Conservation (phyloP, 2,888 invertebrate genomes). For the Bimastos eiseni region DNA sequence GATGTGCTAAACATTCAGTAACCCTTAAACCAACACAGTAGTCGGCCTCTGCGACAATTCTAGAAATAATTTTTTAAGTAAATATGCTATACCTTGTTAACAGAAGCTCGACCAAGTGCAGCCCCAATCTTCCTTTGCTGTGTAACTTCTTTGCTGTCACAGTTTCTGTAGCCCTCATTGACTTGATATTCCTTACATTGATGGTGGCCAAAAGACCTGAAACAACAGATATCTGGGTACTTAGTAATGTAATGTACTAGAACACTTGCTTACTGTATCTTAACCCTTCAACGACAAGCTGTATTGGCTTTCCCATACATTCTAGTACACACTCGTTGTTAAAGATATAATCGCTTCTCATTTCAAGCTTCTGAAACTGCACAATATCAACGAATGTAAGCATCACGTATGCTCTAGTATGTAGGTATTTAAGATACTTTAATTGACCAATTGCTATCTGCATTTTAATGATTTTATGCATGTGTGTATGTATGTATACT, state of each 20-base stretch:
- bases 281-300: no score
- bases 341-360: no score
- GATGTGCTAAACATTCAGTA: not conserved
- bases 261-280: no score
- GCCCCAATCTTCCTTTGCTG: constrained; percentile 16
- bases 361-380: no score
- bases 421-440: no score
- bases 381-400: no score
- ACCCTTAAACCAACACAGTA: not conserved
- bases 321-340: no score
- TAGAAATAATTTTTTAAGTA: not conserved
- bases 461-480: no score
- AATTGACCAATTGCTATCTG: no score
- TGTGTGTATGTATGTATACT: no score
- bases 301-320: no score
- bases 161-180: not conserved
- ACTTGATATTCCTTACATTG: constrained; percentile 1
- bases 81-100: not conserved
- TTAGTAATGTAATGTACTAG: not conserved
- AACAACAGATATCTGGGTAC: not conserved
- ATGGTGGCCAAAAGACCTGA: constrained; percentile 21
- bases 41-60: not conserved
- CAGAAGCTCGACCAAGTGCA: not conserved
- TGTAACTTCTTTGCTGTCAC: not conserved
- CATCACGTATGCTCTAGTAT: no score